Evolutionary conservation across 2,888 invertebrate species (phyloP).

Genomic region (Augochlorella aurata): DNA sequence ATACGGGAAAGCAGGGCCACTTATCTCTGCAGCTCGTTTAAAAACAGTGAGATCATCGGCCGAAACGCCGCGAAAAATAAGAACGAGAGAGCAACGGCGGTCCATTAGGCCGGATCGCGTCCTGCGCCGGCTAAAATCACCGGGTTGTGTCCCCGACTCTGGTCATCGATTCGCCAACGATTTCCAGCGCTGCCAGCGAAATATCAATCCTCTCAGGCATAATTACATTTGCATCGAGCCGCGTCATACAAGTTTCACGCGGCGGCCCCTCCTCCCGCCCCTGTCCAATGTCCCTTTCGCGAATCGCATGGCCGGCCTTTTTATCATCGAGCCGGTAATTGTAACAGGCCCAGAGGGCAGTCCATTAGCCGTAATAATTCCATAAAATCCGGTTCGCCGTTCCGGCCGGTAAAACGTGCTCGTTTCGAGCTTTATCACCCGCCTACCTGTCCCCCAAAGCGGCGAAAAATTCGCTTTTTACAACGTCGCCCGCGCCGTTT

Average conservation of each 20-base stretch:
- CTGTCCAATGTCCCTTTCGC: slow-evolving; percentile 39
- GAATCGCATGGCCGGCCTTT: slow-evolving; percentile 37
- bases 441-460: slow-evolving; percentile 34
- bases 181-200: slow-evolving; percentile 31
- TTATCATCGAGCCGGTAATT: slow-evolving; percentile 61
- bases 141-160: neutral
- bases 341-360: slow-evolving; percentile 64
- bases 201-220: slow-evolving; percentile 50
- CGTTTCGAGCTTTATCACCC: slow-evolving; percentile 64
- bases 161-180: slow-evolving; percentile 15
- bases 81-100: neutral
- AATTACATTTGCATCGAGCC: slow-evolving; percentile 49
- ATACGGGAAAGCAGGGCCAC: too few species aligned
- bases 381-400: slow-evolving; percentile 61
- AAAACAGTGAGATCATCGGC: neutral
- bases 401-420: slow-evolving; percentile 49
- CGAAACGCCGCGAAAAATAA: neutral
- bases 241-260: slow-evolving; percentile 48
- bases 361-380: slow-evolving; percentile 69
- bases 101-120: neutral
- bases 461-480: slow-evolving; percentile 52
- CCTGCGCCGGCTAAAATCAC: neutral
- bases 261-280: neutral
- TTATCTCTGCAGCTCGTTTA: neutral
- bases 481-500: slow-evolving; percentile 27